Conservation (phyloP, 1,140 invertebrate species). For the Penaeus chinensis region DNA sequence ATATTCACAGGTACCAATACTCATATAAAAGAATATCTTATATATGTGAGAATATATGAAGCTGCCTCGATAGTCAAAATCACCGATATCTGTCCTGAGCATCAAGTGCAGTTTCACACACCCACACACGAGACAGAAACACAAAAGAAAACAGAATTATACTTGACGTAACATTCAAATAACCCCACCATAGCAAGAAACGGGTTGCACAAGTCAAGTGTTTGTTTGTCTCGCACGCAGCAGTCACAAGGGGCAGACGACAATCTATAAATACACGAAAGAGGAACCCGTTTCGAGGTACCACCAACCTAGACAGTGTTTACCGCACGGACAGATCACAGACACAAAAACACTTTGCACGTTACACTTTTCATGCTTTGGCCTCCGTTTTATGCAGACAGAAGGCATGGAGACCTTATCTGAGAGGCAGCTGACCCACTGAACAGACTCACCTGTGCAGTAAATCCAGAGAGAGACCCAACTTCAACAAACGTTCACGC, state of each 20-base stretch:
- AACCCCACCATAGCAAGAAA: too few relatives aligned
- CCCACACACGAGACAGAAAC: too few relatives aligned
- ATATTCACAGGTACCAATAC: background rate
- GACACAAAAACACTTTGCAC: background rate
- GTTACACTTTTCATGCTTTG: too few relatives aligned
- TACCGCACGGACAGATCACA: background rate
- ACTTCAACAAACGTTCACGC: conserved; percentile 57
- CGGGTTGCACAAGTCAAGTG: too few relatives aligned
- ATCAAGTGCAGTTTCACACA: too few relatives aligned
- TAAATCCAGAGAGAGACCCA: conserved; percentile 44
- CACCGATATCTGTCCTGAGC: too few relatives aligned
- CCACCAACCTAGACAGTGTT: background rate
- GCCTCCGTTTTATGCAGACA: background rate
- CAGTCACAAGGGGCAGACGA: conserved; percentile 27
- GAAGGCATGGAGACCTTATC: background rate
- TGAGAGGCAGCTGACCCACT: conserved; percentile 35
- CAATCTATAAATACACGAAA: conserved; percentile 52
- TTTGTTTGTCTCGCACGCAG: too few relatives aligned
- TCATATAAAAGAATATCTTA: too few relatives aligned
- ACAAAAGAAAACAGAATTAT: too few relatives aligned
- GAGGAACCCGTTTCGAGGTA: conserved; percentile 43
- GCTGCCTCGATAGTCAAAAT: too few relatives aligned
- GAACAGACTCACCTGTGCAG: conserved; percentile 50
- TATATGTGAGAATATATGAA: background rate
- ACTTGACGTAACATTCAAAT: too few relatives aligned